Evolutionary conservation across 1,140 invertebrate genomes (phyloP).

Genomic region (Drosophila watanabei): DNA sequence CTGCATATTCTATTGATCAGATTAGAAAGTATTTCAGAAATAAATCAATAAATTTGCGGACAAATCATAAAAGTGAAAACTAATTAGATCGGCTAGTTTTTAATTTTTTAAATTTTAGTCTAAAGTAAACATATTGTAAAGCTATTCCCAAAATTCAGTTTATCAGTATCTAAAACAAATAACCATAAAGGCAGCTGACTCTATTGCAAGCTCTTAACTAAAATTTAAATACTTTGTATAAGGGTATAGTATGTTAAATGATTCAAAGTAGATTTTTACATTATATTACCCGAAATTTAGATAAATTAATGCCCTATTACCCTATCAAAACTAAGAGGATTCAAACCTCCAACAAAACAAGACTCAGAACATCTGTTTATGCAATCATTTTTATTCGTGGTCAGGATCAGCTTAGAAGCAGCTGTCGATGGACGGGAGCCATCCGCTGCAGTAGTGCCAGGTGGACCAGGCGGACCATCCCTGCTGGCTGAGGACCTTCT

Average conservation of each 20-base stretch:
- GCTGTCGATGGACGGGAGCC: slow-evolving; percentile 59
- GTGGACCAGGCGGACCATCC: slow-evolving; percentile 78
- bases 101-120: too few species aligned
- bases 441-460: slow-evolving; percentile 64
- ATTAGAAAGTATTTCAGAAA: slow-evolving; percentile 34
- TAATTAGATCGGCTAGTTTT: not conserved
- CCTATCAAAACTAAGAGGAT: not conserved
- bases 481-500: slow-evolving; percentile 46
- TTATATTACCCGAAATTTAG: not conserved
- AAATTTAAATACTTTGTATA: not conserved
- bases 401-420: slow-evolving; percentile 51
- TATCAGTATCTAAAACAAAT: not conserved
- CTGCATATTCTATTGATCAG: slow-evolving; percentile 38
- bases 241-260: not conserved
- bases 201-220: not conserved
- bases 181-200: too few species aligned
- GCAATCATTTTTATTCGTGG: slow-evolving; percentile 15
- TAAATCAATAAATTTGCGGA: not conserved
- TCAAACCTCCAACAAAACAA: not conserved
- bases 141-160: not conserved
- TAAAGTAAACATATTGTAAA: not conserved
- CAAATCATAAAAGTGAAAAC: slow-evolving; percentile 11
- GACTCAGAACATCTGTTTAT: not conserved
- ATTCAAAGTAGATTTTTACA: not conserved
- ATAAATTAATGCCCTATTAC: not conserved